phyloP scores from a whole-genome alignment of 1,140 invertebrate species.

The Lanistes nyassanus region DNA sequence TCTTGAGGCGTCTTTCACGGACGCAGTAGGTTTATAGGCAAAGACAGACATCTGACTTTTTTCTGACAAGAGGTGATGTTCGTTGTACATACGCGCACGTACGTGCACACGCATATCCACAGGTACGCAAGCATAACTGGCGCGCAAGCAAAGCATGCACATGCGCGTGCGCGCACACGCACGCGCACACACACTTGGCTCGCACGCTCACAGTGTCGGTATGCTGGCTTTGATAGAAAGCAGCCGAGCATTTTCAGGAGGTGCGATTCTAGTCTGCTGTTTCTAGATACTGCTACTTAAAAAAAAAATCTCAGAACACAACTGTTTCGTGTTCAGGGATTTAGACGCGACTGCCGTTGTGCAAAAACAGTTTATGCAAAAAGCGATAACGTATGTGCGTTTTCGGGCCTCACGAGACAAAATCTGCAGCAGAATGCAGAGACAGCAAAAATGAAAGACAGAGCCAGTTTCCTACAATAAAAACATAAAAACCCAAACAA shows the following conservation, averaged over 20 bases:
- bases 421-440: too few species aligned
- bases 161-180: conserved; percentile 4
- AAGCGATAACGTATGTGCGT: too few species aligned
- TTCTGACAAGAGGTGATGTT: not conserved
- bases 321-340: too few species aligned
- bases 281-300: not conserved
- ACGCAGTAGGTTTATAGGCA: too few species aligned
- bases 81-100: not conserved
- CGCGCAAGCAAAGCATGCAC: conserved; percentile 1
- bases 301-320: not conserved
- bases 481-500: too few species aligned
- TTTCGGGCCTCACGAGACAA: too few species aligned
- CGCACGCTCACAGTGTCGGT: not conserved
- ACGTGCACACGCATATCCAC: conserved; percentile 3
- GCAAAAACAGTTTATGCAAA: too few species aligned
- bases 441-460: too few species aligned
- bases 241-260: not conserved
- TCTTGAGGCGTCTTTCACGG: too few species aligned
- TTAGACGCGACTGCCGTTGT: too few species aligned
- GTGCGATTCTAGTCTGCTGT: not conserved
- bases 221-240: not conserved
- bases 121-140: not conserved
- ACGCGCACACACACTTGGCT: not conserved
- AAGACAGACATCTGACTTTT: not conserved
- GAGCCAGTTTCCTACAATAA: too few species aligned